Evolutionary conservation across 2,113 vertebrate species (phyloP), one percentile per base, ranked within the genome.

Genomic region (Microtus oregoni): DNA sequence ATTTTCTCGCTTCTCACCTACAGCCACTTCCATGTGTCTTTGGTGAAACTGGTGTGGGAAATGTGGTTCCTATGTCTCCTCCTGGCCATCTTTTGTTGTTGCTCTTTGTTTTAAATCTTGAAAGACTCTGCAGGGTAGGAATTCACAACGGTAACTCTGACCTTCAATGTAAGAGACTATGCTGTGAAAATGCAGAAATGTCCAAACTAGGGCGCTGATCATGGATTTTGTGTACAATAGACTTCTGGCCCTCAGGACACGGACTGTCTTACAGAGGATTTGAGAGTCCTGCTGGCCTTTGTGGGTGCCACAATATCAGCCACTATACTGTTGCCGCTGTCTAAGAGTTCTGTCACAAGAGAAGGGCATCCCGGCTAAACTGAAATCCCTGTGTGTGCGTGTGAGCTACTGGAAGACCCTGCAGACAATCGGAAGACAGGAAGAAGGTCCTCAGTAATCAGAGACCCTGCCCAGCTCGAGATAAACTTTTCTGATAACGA

Each of bases 51-150:
- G 22, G 58, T 38, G 7, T 87, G 10, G 32, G 78, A 85, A 70
- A 65, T 92, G 83, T 87, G 47, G 61, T 94, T 79, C 55, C 50
- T 20, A 0, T 38, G 26, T 2, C 44, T 63, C n/a, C 15, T 58
- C 24, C 8, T 26, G 4, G 13, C 11, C 19, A 17, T 15, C 61
- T 89, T 63, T 61, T 68, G n/a, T 83, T 30, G 3, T 61, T 63
- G 35, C 6, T 9, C 4, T 61, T 38, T 38, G 5, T 38, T 91
- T 93, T 38, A 77, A 52, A 85, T 79, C 38, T 55, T 67, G 19
- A 75, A 96, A 91, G 47, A 85, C 9, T 91, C 91, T 89, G 28
- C 52, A 92, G 78, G 86, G 63, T 67, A 94, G 92, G 92, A 96
- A 86, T 91, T 79, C 28, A 67, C 24, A 75, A 13, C 58, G 77